Evolutionary conservation across 2,113 vertebrate genomes (phyloP), one percentile per base, ranked within the genome.

Genomic region (Anseranas semipalmata): DNA sequence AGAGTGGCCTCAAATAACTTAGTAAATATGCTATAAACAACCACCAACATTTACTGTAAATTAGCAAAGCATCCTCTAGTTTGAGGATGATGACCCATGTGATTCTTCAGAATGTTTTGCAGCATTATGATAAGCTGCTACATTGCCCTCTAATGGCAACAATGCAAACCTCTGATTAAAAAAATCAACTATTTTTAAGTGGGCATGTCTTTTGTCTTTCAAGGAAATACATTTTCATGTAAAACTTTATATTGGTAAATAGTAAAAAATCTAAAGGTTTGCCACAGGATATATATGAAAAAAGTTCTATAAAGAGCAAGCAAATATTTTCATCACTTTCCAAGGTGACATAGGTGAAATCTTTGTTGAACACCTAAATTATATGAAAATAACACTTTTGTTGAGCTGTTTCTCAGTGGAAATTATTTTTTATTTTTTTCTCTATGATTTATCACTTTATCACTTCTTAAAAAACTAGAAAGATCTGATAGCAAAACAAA

Each of bases 121-220:
- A 76, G 12, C 25, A 58, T 45, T 93, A 55, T 86, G 45, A 22
- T 78, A 89, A 95, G 56, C 48, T 60, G 81, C 71, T 46, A 70
- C 68, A 46, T 75, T 95, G 97, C 96, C 95, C 98, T 93, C 97
- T 97, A 58, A 73, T 86, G 97, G 96, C 75, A 89, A 71, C 62
- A 91, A 33, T 66, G 65, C 28, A 96, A 73, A 79, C n/a, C 3
- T n/a, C 43, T 1, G 0, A 7, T 43, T 65, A 65, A 55, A 70
- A 77, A 33, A 17, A 20, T n/a, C 2, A 52, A 1, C 10, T 52
- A 12, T 0, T 79, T 92, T 41, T 80, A 55, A 52, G 35, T 52
- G 8, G 25, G 5, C 19, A 0, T n/a, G 19, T 63, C 35, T 78
- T 85, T 67, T 48, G 12, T 84, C 39, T 80, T 84, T 86, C 32